Evolutionary conservation across 2,888 invertebrate species (phyloP).

Genomic region (Pachliopta kotzebuea): DNA sequence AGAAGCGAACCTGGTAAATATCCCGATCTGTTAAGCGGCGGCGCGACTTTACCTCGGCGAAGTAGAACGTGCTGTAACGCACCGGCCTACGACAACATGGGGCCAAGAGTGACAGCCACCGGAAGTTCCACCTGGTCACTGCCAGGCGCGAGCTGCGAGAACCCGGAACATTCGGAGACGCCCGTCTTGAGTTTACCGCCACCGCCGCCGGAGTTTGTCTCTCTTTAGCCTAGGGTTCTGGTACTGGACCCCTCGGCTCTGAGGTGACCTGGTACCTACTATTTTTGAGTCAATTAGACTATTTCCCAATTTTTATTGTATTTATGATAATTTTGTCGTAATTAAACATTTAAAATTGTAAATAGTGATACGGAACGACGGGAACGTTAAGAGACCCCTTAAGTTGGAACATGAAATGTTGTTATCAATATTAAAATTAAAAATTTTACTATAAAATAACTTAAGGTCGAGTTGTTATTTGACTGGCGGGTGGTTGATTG

Average conservation of each 20-base stretch:
- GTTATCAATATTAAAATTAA: constrained; percentile 66
- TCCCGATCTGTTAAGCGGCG: constrained; percentile 85
- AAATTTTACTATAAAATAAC: constrained; percentile 45
- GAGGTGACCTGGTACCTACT: constrained; percentile 75
- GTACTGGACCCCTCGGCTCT: constrained; percentile 70
- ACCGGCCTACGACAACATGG: constrained; percentile 94
- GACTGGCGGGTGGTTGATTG: constrained; percentile 57
- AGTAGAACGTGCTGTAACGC: constrained; percentile 72
- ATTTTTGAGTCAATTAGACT: constrained; percentile 73
- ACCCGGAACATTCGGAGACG: constrained; percentile 61
- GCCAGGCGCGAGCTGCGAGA: constrained; percentile 79
- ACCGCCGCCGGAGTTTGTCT: constrained; percentile 78
- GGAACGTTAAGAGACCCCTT: constrained; percentile 62
- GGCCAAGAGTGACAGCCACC: constrained; percentile 93
- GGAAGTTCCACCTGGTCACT: constrained; percentile 91
- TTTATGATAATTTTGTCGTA: constrained; percentile 59
- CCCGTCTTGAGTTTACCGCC: constrained; percentile 76
- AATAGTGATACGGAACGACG: constrained; percentile 69
- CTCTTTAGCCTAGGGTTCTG: constrained; percentile 75
- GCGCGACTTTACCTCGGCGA: constrained; percentile 74
- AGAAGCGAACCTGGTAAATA: constrained; percentile 77
- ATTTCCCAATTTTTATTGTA: constrained; percentile 65
- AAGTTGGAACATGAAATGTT: constrained; percentile 72
- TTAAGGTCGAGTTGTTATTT: constrained; percentile 64
- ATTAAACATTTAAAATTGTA: constrained; percentile 61